Evolutionary conservation across 2,888 invertebrate genomes (phyloP).

Genomic region (Metopia argyrocephala): DNA sequence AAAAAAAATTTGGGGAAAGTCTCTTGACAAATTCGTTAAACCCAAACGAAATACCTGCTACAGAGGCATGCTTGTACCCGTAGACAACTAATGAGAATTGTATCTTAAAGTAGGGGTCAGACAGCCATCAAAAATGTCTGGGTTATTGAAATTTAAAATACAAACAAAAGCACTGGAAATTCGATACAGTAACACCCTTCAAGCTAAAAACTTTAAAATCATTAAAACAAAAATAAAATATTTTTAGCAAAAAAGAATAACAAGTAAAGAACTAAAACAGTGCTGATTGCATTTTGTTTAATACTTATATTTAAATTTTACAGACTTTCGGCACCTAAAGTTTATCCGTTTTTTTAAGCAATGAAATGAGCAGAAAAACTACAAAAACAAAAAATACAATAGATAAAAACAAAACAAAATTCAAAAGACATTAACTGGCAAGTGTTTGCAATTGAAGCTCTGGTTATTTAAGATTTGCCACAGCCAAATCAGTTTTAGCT

Average conservation of each 20-base stretch:
- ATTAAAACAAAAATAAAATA: neutral
- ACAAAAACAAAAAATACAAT: conserved; percentile 12
- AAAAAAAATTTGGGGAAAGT: too few species aligned
- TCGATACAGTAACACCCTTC: neutral
- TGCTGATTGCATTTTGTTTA: conserved; percentile 10
- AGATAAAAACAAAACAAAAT: neutral
- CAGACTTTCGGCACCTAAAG: neutral
- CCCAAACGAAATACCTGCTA: too few species aligned
- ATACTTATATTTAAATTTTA: conserved; percentile 8
- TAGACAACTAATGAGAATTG: too few species aligned
- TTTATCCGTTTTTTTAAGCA: neutral
- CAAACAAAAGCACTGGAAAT: neutral
- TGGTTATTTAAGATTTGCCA: conserved; percentile 10
- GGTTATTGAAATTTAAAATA: conserved; percentile 2
- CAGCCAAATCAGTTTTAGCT: conserved; percentile 47
- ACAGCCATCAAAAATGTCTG: too few species aligned
- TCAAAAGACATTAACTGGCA: too few species aligned
- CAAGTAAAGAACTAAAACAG: neutral
- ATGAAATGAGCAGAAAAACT: conserved; percentile 1
- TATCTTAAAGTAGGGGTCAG: too few species aligned
- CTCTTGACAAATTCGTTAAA: too few species aligned
- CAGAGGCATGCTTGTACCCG: too few species aligned
- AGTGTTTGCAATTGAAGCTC: too few species aligned
- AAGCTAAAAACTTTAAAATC: neutral
- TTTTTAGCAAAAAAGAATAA: neutral